These are phyloP conservation scores for Chaetops frenatus DNA, from an alignment of 2,113 vertebrate genomes.

Conservation along the genomic window DNA sequence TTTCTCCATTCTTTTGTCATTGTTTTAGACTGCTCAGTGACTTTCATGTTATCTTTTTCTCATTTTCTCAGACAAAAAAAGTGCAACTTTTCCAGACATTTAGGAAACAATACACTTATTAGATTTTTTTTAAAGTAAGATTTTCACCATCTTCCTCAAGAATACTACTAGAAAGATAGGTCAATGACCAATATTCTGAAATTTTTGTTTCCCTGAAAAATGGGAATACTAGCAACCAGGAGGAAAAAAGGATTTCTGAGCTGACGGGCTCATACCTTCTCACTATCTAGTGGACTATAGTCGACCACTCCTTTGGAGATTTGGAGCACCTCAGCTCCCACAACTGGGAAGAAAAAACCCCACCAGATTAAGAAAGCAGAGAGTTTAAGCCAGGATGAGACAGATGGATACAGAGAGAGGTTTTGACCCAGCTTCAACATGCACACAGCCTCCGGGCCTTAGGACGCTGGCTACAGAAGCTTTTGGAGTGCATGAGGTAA, in stretches of 20 bases:
- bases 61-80: not conserved
- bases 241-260: not conserved
- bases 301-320: not conserved
- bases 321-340: not conserved
- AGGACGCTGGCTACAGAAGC: not conserved
- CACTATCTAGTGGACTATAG: not conserved
- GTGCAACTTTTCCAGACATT: not conserved
- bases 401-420: not conserved
- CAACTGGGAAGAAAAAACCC: not conserved
- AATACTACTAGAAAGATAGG: not conserved
- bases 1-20: not conserved
- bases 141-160: not conserved
- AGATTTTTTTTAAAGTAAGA: not conserved
- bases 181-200: not conserved
- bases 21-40: not conserved
- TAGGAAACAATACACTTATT: not conserved
- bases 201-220: not conserved
- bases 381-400: not conserved
- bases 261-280: not conserved
- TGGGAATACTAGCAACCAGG: not conserved
- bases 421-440: not conserved
- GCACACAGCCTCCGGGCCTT: not conserved
- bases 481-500: not conserved
- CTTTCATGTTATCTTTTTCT: not conserved
- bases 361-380: not conserved